A percentile compares a stretch with the other conserved stretches of the same genome.
Conservation (phyloP, 2,797 vertebrate species). For the Melanotaenia boesemani region DNA sequence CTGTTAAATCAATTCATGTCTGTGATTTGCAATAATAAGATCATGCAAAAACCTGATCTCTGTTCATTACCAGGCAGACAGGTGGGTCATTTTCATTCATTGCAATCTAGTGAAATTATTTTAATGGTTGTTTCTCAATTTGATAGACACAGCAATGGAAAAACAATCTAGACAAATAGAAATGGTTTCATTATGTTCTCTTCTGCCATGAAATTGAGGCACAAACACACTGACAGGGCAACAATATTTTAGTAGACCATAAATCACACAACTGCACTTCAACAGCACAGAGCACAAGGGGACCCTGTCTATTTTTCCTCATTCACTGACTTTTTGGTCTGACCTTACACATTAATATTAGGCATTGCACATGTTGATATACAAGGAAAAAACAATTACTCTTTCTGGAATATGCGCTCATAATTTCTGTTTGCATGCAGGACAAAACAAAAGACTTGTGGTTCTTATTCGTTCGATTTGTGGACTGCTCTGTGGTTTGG, state of each 20-base stretch:
- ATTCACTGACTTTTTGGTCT: background rate
- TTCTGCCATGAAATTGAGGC: conserved; percentile 59
- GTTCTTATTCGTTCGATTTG: background rate
- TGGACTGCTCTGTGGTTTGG: background rate
- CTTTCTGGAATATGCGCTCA: background rate
- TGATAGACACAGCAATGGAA: conserved; percentile 19
- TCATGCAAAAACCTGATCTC: conserved; percentile 25
- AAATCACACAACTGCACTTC: conserved; percentile 17
- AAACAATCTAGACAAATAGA: conserved; percentile 40
- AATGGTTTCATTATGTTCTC: conserved; percentile 52
- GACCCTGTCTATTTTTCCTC: background rate
- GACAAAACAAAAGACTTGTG: background rate
- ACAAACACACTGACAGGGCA: conserved; percentile 9
- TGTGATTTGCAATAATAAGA: conserved; percentile 42
- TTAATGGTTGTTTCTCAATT: conserved; percentile 52
- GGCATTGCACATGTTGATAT: conserved; percentile 3
- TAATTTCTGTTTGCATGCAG: background rate
- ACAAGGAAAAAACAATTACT: background rate
- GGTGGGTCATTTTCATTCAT: conserved; percentile 29
- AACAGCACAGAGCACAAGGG: conserved; percentile 1
- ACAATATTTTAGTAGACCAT: conserved; percentile 10
- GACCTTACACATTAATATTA: background rate
- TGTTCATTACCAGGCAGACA: conserved; percentile 32
- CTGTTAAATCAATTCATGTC: conserved; percentile 6
- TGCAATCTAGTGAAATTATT: conserved; percentile 48